A percentile compares a stretch with the other conserved stretches of the same genome.
These are phyloP conservation scores for Brotula barbata DNA, from an alignment of 2,797 vertebrate genomes.

Conservation along the genomic window DNA sequence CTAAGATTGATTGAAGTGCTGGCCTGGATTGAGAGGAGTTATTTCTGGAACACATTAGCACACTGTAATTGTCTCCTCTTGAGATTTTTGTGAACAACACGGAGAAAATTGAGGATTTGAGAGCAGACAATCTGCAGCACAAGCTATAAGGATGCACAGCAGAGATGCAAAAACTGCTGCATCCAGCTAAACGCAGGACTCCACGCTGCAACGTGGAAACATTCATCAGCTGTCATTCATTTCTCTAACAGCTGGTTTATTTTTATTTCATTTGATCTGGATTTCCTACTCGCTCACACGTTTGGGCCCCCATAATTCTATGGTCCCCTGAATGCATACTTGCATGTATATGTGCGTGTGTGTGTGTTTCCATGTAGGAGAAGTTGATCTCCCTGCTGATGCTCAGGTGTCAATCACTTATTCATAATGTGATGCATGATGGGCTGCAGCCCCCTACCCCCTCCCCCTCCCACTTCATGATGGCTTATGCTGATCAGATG, in stretches of 20 bases:
- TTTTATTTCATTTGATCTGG: too few relatives aligned
- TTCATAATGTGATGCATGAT: constrained; percentile 53
- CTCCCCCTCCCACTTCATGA: too few relatives aligned
- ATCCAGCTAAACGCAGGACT: too few relatives aligned
- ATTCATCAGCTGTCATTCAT: not conserved
- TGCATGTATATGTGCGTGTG: constrained; percentile 21
- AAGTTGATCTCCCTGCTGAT: constrained; percentile 58
- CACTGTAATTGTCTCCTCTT: constrained; percentile 72
- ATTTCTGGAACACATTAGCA: constrained; percentile 74
- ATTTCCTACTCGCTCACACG: too few relatives aligned
- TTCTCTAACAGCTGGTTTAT: not conserved
- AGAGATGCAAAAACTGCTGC: too few relatives aligned
- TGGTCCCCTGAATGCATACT: not conserved
- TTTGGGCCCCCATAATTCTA: too few relatives aligned
- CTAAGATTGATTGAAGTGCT: constrained; percentile 68
- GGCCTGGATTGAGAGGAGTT: constrained; percentile 74
- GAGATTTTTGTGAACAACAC: constrained; percentile 60
- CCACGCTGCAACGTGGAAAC: too few relatives aligned
- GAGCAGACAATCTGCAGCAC: not conserved
- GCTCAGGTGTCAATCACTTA: constrained; percentile 56
- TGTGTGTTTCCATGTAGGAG: constrained; percentile 52
- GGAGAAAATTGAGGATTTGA: constrained; percentile 51
- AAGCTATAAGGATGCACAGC: not conserved
- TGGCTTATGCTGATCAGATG: constrained; percentile 55
- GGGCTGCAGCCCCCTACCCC: constrained; percentile 20